phyloP scores from a whole-genome alignment of 2,797 vertebrate genomes.

The Cyprinella venusta region DNA sequence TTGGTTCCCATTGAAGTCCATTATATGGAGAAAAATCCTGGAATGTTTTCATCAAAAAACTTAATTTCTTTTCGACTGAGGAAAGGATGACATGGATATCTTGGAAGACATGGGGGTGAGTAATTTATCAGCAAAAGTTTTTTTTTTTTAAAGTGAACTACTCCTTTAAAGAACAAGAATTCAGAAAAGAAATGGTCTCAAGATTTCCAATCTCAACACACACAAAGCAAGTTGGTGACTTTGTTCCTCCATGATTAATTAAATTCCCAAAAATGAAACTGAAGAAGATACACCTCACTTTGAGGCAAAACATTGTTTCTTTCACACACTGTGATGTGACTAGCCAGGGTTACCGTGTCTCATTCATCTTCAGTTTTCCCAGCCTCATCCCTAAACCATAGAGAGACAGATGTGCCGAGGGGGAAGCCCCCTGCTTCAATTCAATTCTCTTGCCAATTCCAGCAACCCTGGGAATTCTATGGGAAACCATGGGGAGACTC shows the following conservation, averaged over 20 bases:
- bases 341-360: constrained; percentile 69
- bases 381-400: constrained; percentile 67
- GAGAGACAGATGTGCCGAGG: constrained; percentile 69
- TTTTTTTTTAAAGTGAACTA: too few species aligned
- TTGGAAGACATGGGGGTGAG: too few species aligned
- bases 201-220: neutral
- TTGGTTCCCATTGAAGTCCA: too few species aligned
- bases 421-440: constrained; percentile 37
- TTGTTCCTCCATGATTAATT: constrained; percentile 44
- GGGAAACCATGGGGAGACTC: constrained; percentile 38
- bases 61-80: too few species aligned
- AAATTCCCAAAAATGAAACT: constrained; percentile 59
- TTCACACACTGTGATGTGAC: constrained; percentile 65
- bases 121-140: too few species aligned
- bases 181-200: neutral
- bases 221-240: neutral
- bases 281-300: constrained; percentile 54
- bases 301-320: constrained; percentile 72
- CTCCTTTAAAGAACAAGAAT: neutral
- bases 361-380: constrained; percentile 71
- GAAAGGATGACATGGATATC: too few species aligned
- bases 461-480: constrained; percentile 34
- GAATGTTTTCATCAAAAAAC: too few species aligned
- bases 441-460: constrained; percentile 44
- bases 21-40: too few species aligned